Conservation (phyloP, 1,140 invertebrate species). For the Dufourea novaeangliae region DNA sequence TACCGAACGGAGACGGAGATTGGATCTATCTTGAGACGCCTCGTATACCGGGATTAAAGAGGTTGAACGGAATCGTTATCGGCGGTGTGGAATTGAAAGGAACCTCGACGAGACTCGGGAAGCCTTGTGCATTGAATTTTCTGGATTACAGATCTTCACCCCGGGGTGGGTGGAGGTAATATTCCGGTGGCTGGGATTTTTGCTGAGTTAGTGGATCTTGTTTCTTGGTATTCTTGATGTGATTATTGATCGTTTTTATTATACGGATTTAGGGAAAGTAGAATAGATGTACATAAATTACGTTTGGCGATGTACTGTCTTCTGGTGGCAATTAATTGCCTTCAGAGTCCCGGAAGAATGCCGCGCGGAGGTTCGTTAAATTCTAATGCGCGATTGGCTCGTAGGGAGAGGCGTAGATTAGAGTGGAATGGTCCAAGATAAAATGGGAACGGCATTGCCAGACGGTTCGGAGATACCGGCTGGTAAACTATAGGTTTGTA, state of each 20-base stretch:
- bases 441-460: background rate
- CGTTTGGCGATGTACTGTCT: too few species aligned
- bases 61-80: background rate
- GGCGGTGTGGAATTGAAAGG: slow-evolving; percentile 18
- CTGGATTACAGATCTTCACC: background rate
- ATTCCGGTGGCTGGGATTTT: too few species aligned
- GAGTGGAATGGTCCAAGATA: background rate
- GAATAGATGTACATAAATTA: too few species aligned
- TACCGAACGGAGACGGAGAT: background rate
- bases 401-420: background rate
- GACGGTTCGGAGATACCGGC: slow-evolving; percentile 9
- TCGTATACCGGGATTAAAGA: background rate
- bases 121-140: background rate
- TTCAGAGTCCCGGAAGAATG: too few species aligned
- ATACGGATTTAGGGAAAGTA: too few species aligned
- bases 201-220: too few species aligned
- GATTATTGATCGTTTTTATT: too few species aligned
- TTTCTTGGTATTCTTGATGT: too few species aligned
- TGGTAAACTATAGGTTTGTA: slow-evolving; percentile 55
- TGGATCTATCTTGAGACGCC: background rate
- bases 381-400: background rate
- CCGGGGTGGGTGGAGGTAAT: too few species aligned
- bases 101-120: background rate
- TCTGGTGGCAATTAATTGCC: too few species aligned
- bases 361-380: too few species aligned